Evolutionary conservation across 2,888 invertebrate genomes (phyloP).

Genomic region (Tipula confusa): DNA sequence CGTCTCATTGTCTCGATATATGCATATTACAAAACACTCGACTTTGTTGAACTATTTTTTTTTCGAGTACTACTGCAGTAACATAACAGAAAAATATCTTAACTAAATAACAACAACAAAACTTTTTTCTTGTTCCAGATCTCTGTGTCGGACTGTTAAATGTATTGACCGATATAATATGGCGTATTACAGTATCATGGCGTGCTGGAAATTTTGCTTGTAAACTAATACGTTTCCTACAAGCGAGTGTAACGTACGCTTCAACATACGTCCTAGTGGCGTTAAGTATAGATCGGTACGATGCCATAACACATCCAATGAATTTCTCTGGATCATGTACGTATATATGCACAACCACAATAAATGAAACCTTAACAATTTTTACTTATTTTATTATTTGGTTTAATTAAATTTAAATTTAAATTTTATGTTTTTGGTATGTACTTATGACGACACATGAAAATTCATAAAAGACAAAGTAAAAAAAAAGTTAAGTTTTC

Average conservation of each 20-base stretch:
- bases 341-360: conserved; percentile 51
- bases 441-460: not conserved
- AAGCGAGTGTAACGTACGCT: conserved; percentile 85
- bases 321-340: conserved; percentile 92
- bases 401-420: not conserved
- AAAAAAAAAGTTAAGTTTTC: conserved; percentile 32
- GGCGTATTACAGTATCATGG: conserved; percentile 86
- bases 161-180: conserved; percentile 84
- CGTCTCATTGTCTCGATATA: not conserved
- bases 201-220: conserved; percentile 83
- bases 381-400: too few relatives aligned
- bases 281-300: conserved; percentile 86
- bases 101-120: not conserved
- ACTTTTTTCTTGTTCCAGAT: conserved; percentile 60
- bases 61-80: not conserved
- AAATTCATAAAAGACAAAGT: not conserved
- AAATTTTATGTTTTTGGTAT: not conserved
- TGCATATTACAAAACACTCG: not conserved
- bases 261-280: conserved; percentile 91
- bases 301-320: conserved; percentile 92
- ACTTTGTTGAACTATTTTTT: not conserved
- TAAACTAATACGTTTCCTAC: conserved; percentile 78
- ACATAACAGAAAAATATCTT: not conserved
- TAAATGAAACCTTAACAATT: too few relatives aligned
- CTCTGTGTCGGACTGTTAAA: conserved; percentile 81